phyloP scores from a whole-genome alignment of 2,888 invertebrate species.

The Galerucella calmariensis region DNA sequence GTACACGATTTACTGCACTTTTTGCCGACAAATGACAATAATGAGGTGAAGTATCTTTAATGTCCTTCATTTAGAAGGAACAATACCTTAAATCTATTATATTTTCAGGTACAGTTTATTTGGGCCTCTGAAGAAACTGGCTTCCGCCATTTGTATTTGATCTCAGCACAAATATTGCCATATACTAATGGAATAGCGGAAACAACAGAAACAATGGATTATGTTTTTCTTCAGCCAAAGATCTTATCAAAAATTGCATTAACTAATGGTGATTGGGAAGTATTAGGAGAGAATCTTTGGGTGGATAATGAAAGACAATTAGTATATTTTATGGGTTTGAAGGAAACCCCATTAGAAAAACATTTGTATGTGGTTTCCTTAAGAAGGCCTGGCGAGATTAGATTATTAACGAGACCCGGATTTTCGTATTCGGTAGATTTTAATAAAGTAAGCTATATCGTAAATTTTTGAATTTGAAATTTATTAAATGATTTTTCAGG shows the following conservation, averaged over 20 bases:
- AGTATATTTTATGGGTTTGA: conserved; percentile 91
- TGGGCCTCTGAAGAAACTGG: conserved; percentile 96
- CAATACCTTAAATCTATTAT: background rate
- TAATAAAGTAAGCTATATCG: conserved; percentile 70
- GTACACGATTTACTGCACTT: conserved; percentile 92
- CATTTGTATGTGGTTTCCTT: conserved; percentile 90
- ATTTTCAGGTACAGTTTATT: conserved; percentile 72
- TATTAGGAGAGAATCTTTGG: conserved; percentile 87
- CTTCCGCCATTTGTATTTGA: conserved; percentile 86
- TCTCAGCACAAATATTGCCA: conserved; percentile 73
- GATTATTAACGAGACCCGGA: conserved; percentile 83
- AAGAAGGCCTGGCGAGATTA: conserved; percentile 76
- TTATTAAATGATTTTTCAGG: conserved; percentile 66
- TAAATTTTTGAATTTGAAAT: no score
- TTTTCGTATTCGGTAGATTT: conserved; percentile 87
- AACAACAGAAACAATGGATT: conserved; percentile 66
- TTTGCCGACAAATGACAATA: conserved; percentile 68
- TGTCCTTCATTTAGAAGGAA: background rate
- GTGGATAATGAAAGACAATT: conserved; percentile 82
- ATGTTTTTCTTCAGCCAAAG: conserved; percentile 69
- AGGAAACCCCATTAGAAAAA: conserved; percentile 91
- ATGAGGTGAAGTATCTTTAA: conserved; percentile 41
- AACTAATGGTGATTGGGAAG: conserved; percentile 95
- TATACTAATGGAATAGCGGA: conserved; percentile 69
- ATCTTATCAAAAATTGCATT: conserved; percentile 78